A percentile compares a stretch with the other conserved stretches of the same genome.
These are phyloP conservation scores for Pterobdella sp. DNA, from an alignment of 2,888 invertebrate species.

Conservation along the genomic window DNA sequence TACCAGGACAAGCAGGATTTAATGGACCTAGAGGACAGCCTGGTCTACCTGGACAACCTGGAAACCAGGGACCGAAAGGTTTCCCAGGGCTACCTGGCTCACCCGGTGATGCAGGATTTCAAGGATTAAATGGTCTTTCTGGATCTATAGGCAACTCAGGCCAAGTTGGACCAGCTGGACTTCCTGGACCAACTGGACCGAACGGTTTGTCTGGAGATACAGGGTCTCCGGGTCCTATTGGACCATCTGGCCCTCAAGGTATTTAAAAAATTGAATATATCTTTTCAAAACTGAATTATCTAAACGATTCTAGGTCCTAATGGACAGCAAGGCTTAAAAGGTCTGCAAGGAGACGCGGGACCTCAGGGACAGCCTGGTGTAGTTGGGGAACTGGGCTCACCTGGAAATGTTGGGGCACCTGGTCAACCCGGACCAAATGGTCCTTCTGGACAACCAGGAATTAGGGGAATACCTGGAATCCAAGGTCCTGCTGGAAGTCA, in stretches of 20 bases:
- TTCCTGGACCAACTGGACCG: not conserved
- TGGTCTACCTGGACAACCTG: slow-evolving; percentile 30
- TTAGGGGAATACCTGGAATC: slow-evolving; percentile 1
- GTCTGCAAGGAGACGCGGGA: slow-evolving; percentile 27
- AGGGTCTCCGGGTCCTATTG: slow-evolving; percentile 6
- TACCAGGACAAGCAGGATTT: slow-evolving; percentile 29
- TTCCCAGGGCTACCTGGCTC: slow-evolving; percentile 23
- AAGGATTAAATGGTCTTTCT: not conserved
- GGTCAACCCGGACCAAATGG: slow-evolving; percentile 23
- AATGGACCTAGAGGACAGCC: slow-evolving; percentile 32
- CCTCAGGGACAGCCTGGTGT: slow-evolving; percentile 24
- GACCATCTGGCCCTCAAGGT: slow-evolving; percentile 5
- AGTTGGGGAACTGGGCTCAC: slow-evolving; percentile 34
- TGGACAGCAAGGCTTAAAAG: not conserved
- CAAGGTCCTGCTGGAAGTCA: slow-evolving; percentile 7
- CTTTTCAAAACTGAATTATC: not conserved
- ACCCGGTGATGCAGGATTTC: slow-evolving; percentile 4
- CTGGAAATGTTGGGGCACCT: slow-evolving; percentile 24
- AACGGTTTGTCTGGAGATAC: not conserved
- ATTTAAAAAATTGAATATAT: not conserved
- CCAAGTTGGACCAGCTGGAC: slow-evolving; percentile 7
- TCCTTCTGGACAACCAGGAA: slow-evolving; percentile 10
- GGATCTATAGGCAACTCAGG: slow-evolving; percentile 7
- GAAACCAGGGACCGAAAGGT: slow-evolving; percentile 15
- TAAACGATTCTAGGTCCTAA: not conserved